Base-by-base conservation (phyloP, 1,140 invertebrate species). In the Parasteatoda tepidariorum region DNA sequence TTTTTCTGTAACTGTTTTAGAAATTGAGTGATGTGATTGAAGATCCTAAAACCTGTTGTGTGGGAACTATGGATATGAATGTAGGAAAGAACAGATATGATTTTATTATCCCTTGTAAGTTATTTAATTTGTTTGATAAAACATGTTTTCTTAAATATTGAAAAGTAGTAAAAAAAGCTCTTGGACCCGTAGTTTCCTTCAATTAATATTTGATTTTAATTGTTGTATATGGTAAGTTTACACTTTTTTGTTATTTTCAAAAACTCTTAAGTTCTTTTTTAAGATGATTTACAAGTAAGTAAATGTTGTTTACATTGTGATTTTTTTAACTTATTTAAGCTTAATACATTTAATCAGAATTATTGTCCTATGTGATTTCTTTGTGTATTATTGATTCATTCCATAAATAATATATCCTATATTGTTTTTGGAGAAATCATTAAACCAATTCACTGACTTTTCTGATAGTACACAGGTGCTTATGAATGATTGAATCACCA, bases 11-110 rank as follows among this genome's bases (percentile, higher is more conserved):
- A n/a, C n/a, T 75, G 18, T 67, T 64, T 68, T 90, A 96, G 93
- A 95, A 94, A 91, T 92, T 97, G 59, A 91, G 92, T 86, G 92
- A 93, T 78, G 92, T 95, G 6, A 90, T 95, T 54, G 96, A 97
- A 89, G 93, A 95, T 76, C 90, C 93, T 84, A 96, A 96, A 88
- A 93, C 94, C 0, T 94, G 92, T 88, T 92, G 93, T 0, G 94
- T 95, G 15, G 95, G 94, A 7, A 92, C 92, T 38, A 93, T 92
- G 24, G 95, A 96, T 85, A 96, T 97, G 86, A 95, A 98, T 89
- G 92, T 92, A 86, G 90, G 92, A 59, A 96, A 97, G 88, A 98
- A 99, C 90, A 92, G 96, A 87, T 94, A 94, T 88, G 93, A 95
- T 85, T 92, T 93, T 85, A 93, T 97, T 68, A 92, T 98, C 90